These are phyloP conservation scores for Tanypteryx hageni DNA, from an alignment of 2,888 invertebrate species.

Conservation along the genomic window DNA sequence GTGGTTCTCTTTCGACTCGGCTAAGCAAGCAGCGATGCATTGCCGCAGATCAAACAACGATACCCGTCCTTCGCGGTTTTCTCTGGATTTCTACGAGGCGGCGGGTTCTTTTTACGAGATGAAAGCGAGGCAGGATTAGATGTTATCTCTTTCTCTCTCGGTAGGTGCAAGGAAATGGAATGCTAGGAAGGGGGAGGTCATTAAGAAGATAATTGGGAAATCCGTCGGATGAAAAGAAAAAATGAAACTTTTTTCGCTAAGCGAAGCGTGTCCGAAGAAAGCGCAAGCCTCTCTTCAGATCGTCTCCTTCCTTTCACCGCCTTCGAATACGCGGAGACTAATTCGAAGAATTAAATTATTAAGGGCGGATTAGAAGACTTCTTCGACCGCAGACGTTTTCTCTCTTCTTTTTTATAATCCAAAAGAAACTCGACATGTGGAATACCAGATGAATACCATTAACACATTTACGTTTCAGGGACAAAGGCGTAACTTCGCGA, in stretches of 20 bases:
- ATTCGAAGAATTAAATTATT: background rate
- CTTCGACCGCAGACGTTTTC: no score
- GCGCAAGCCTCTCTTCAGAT: background rate
- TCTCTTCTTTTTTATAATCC: no score
- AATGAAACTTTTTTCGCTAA: background rate
- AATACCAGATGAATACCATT: no score
- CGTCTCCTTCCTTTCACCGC: background rate
- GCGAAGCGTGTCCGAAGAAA: background rate
- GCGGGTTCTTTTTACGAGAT: background rate
- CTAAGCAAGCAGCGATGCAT: constrained; percentile 31
- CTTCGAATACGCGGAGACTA: background rate
- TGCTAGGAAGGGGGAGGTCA: background rate
- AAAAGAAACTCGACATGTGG: no score
- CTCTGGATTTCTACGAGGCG: background rate
- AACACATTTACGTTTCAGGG: no score
- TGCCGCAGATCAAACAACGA: background rate
- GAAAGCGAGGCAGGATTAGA: constrained; percentile 49
- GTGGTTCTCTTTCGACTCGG: constrained; percentile 33
- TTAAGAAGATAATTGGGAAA: background rate
- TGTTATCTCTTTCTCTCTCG: background rate
- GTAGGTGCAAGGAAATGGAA: background rate
- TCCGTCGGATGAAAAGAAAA: background rate
- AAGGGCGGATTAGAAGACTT: background rate
- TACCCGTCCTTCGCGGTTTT: background rate
- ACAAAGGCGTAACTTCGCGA: no score